Evolutionary conservation across 2,113 vertebrate species (phyloP).

Genomic region (Larimichthys polyactis): DNA sequence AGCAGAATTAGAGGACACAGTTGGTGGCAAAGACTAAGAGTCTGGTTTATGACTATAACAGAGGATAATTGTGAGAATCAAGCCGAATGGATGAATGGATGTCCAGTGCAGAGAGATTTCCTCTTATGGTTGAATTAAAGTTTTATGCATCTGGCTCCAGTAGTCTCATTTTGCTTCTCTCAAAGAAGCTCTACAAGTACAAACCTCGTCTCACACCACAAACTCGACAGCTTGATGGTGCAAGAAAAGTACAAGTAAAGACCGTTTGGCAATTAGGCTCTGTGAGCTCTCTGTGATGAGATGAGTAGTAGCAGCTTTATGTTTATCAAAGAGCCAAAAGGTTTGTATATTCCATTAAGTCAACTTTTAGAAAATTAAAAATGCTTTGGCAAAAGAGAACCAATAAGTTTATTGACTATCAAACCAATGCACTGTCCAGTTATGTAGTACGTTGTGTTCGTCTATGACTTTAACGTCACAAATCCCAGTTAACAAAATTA

Average conservation of each 20-base stretch:
- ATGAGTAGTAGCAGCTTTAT: neutral
- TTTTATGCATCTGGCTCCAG: neutral
- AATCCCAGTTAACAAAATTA: neutral
- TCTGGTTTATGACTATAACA: neutral
- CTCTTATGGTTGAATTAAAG: neutral
- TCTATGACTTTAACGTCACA: neutral
- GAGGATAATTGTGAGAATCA: neutral
- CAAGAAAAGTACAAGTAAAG: neutral
- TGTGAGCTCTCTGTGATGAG: neutral
- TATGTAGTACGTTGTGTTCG: neutral
- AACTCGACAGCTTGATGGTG: neutral
- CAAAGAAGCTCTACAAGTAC: neutral
- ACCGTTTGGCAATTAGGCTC: neutral
- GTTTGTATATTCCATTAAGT: neutral
- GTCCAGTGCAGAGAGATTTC: neutral
- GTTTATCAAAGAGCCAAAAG: neutral
- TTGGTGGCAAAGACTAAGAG: neutral
- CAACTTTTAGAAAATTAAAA: constrained; percentile 5
- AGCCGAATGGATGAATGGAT: neutral
- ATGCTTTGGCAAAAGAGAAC: constrained; percentile 8
- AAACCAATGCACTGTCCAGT: neutral
- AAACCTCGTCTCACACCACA: neutral
- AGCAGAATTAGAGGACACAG: neutral
- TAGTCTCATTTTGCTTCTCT: neutral
- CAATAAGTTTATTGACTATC: neutral